These are phyloP conservation scores for Tragelaphus eurycerus DNA, from an alignment of 2,797 vertebrate genomes.

Conservation along the genomic window DNA sequence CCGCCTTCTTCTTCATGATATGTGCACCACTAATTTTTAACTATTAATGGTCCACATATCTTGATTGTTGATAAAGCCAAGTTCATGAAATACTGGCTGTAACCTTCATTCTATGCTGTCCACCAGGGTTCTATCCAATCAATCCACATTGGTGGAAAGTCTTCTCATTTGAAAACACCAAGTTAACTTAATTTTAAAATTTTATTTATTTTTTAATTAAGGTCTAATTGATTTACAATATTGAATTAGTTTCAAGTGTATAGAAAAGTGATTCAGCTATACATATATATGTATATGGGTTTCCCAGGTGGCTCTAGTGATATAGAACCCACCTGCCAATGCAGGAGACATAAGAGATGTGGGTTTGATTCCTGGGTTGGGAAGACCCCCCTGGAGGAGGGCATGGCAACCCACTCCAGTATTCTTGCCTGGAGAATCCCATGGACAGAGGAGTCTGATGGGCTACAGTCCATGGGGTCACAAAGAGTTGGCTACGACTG, in stretches of 20 bases:
- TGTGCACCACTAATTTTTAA: not conserved
- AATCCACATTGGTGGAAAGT: not conserved
- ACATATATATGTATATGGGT: not conserved
- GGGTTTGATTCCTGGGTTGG: not conserved
- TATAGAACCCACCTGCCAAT: not conserved
- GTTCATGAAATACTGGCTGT: not conserved
- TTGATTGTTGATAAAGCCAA: not conserved
- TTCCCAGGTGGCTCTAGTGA: not conserved
- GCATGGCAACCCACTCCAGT: not conserved
- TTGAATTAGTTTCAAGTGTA: not conserved
- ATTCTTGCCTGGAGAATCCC: not conserved
- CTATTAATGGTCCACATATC: not conserved
- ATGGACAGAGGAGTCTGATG: not conserved
- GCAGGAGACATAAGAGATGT: not conserved
- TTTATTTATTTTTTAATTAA: not conserved
- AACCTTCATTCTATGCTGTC: not conserved
- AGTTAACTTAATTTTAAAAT: not conserved
- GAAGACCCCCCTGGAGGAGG: not conserved
- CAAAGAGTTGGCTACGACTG: not conserved
- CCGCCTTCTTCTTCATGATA: not conserved
- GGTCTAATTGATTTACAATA: not conserved
- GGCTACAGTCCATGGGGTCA: not conserved
- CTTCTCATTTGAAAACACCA: not conserved
- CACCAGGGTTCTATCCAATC: not conserved
- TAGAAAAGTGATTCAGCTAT: not conserved